phyloP scores from a whole-genome alignment of 2,113 vertebrate genomes.

The Ciconia boyciana region DNA sequence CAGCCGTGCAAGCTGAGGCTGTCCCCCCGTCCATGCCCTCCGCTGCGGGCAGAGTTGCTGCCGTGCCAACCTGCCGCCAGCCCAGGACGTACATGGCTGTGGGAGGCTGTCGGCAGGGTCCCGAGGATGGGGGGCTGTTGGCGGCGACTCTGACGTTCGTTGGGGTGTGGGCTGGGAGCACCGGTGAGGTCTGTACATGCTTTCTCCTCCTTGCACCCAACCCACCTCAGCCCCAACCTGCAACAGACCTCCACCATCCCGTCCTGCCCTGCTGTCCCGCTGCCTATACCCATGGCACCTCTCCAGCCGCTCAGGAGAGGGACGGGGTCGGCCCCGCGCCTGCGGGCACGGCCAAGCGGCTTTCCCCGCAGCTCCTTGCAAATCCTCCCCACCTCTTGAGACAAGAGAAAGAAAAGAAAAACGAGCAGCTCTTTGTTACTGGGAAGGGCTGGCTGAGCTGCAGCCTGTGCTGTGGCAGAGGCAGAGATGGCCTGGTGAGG shows the following conservation, averaged over 20 bases:
- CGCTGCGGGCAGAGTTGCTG: rapidly evolving
- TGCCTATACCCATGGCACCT: background rate
- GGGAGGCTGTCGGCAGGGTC: background rate
- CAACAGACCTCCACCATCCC: background rate
- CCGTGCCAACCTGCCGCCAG: rapidly evolving
- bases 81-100: rapidly evolving
- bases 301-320: background rate
- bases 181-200: background rate
- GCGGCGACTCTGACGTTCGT: background rate
- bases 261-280: background rate
- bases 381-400: background rate
- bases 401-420: conserved; percentile 60
- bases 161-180: background rate
- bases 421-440: background rate
- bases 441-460: background rate
- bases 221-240: background rate
- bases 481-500: background rate
- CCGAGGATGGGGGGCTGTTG: background rate
- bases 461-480: background rate
- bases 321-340: rapidly evolving
- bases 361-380: background rate
- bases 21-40: background rate
- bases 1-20: background rate
- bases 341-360: rapidly evolving
- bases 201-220: conserved; percentile 25